Evolutionary conservation across 2,888 invertebrate genomes (phyloP), one percentile per base, ranked within the genome.

Genomic region (Caenorhabditis sp.): DNA sequence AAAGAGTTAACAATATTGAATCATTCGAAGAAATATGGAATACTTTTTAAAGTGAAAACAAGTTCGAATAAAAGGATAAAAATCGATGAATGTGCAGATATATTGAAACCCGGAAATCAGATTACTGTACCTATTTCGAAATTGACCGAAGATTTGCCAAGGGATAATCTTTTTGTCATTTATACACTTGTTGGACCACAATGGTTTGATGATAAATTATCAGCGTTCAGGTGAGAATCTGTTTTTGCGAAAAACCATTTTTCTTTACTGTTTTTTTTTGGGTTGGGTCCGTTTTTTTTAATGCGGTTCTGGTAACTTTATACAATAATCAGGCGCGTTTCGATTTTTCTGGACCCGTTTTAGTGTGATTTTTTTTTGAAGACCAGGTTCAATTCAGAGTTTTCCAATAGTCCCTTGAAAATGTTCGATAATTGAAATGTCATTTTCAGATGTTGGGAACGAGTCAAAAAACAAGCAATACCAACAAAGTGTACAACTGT

Each of bases 141-240:
- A 21, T 52, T 68, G 26, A 64, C 61, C 1, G 67, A 65, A 7
- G 53, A 62, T 38, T 23, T 65, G 7, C 31, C 38, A 12, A 58
- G 65, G 5, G 75, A 77, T 31, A 57, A 67, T 23, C 52, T 77
- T 23, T 70, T 68, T 59, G 67, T 77, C 10, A 56, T 70, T 7
- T 77, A 67, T 38, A 70, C 75, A n/a, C 21, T 77, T 38, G 77
- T 77, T 26, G 77, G 77, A 27, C 68, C 63, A 26, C 71, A 74
- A 49, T 77, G 77, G 77, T 60, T 64, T 20, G 62, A 70, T 38
- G 72, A 72, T 20, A 56, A 66, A 49, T 67, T 75, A 64, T 75
- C 75, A 12, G 71, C 71, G 1, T 75, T 27, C 8, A 31, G 66
- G 73, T 74, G 20, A 50, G 31, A 59, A 38, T 31, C 43, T 14